phyloP scores from a whole-genome alignment of 2,797 vertebrate species.

The Meda fulgida region DNA sequence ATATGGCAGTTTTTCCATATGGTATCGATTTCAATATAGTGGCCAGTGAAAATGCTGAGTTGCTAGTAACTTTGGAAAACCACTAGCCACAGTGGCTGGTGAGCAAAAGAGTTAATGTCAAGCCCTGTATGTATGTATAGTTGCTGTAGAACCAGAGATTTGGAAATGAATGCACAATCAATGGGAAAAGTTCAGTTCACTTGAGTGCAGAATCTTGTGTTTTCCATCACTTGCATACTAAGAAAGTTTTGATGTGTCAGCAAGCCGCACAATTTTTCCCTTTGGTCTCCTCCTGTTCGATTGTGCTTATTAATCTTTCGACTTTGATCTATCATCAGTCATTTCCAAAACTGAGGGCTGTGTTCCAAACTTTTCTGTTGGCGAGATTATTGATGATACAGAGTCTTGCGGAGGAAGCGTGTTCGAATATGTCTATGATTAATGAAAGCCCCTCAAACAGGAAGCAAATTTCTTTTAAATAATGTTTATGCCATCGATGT shows the following conservation, averaged over 20 bases:
- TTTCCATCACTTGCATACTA: constrained; percentile 1
- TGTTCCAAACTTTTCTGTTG: constrained; percentile 54
- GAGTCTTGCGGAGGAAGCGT: constrained; percentile 37
- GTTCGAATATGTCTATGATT: constrained; percentile 56
- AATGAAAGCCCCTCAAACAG: constrained; percentile 55
- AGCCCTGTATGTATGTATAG: too few species aligned
- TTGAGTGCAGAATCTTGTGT: not conserved
- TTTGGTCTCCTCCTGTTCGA: constrained; percentile 42
- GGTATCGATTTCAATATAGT: too few species aligned
- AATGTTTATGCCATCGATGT: constrained; percentile 51
- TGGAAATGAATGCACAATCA: not conserved
- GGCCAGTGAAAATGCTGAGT: too few species aligned
- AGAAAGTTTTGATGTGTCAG: constrained; percentile 23
- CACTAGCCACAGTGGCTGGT: too few species aligned
- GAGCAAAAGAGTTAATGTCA: too few species aligned
- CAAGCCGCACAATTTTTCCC: constrained; percentile 19
- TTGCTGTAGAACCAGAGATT: not conserved
- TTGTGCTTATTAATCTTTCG: constrained; percentile 57
- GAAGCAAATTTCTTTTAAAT: constrained; percentile 54
- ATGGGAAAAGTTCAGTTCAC: not conserved
- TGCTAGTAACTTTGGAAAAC: too few species aligned
- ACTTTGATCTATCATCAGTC: constrained; percentile 47
- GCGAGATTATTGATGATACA: constrained; percentile 55
- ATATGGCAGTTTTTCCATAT: too few species aligned
- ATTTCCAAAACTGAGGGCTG: constrained; percentile 32